Base-by-base conservation (phyloP, 2,888 invertebrate species). In the Ptilodon capucinus region DNA sequence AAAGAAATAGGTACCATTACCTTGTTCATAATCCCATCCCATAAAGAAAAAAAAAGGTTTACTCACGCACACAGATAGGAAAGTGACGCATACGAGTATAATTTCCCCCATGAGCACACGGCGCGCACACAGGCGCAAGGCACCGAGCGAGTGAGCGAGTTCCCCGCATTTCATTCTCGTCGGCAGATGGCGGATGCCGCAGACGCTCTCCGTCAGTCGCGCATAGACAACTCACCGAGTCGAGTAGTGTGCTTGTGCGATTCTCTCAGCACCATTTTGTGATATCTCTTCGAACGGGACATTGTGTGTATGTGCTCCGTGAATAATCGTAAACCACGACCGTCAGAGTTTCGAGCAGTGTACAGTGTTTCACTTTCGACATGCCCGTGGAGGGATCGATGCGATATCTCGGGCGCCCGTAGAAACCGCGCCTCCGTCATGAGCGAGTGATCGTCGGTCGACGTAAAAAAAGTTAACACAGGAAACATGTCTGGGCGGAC, bases 161-260 rank as follows among this genome's bases (percentile, higher is more conserved):
- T 86, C 81, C 84, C 84, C 19, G 17, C n/a, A 16, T 18, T 83
- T 90, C 89, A 86, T 87, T 90, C 87, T 82, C 83, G 88, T 87
- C 91, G 89, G 90, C 89, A 90, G 90, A 91, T 91, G 91, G 91
- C 91, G 89, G 90, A 90, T 88, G 86, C 86, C 86, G 89, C 84
- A 81, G 84, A 84, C 87, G 90, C 86, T 81, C 81, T 82, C 82
- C 81, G 86, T 88, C 88, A 87, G 89, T 89, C 89, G 89, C 81
- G 88, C 87, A 89, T 88, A 89, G 89, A 89, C 90, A 90, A 89
- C 86, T 83, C 80, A 73, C 68, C 78, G 85, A 85, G 86, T 68
- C 78, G 85, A 85, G 85, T 71, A 83, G 79, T 84, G 84, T 78
- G 81, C 77, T 79, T 78, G n/a, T n/a, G 74, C 78, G 76, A 76